Evolutionary conservation across 2,888 invertebrate genomes (phyloP).

Genomic region (Palloptera scutellata): DNA sequence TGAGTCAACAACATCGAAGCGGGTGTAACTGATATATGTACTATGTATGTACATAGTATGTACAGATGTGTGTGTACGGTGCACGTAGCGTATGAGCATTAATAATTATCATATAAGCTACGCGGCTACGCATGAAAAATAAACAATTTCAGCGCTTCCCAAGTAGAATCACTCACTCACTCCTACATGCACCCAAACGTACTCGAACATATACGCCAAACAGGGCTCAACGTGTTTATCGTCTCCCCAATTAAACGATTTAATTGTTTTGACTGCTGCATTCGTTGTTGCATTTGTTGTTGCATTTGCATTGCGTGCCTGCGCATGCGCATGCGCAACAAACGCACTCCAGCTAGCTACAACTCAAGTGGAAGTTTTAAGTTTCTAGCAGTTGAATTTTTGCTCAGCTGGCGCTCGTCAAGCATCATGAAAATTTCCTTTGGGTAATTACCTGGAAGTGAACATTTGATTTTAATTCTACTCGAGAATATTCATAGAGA

Average conservation of each 20-base stretch:
- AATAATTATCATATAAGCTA: slow-evolving; percentile 15
- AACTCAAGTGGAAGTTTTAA: not conserved
- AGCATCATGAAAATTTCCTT: too few species aligned
- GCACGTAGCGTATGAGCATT: slow-evolving; percentile 25
- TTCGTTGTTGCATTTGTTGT: not conserved
- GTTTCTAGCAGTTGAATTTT: too few species aligned
- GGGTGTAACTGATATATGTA: too few species aligned
- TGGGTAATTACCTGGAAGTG: too few species aligned
- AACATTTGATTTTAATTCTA: too few species aligned
- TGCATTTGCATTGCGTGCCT: slow-evolving; percentile 22
- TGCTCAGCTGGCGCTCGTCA: too few species aligned
- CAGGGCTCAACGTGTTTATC: not conserved
- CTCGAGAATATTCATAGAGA: too few species aligned
- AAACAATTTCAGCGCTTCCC: not conserved
- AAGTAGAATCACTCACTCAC: slow-evolving; percentile 2
- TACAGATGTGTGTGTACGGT: not conserved
- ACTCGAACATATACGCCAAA: slow-evolving; percentile 6
- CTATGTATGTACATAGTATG: too few species aligned
- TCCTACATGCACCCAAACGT: slow-evolving; percentile 13
- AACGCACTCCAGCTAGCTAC: slow-evolving; percentile 5
- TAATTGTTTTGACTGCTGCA: slow-evolving; percentile 24
- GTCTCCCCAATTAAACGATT: slow-evolving; percentile 25
- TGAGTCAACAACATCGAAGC: too few species aligned
- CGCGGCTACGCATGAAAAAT: not conserved
- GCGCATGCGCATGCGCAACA: slow-evolving; percentile 28